These are phyloP conservation scores for Orientallactaga sibirica DNA, from an alignment of 2,797 vertebrate species.

Conservation along the genomic window DNA sequence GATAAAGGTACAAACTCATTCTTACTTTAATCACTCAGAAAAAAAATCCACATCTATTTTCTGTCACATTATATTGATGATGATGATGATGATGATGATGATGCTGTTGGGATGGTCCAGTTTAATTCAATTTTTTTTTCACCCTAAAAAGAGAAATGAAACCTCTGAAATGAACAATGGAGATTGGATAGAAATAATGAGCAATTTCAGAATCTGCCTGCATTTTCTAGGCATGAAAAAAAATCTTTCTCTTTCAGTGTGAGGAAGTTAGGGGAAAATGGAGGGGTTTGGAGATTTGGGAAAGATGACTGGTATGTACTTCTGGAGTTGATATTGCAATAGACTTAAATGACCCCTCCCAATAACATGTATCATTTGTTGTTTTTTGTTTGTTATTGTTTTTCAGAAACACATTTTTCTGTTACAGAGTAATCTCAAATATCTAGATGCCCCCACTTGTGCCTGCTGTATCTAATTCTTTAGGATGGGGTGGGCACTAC, in stretches of 20 bases:
- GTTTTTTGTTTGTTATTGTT: too few relatives aligned
- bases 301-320: background rate
- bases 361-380: background rate
- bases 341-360: background rate
- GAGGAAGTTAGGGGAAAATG: background rate
- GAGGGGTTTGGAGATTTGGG: accelerated
- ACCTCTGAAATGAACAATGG: background rate
- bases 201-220: background rate
- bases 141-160: background rate
- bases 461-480: background rate
- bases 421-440: background rate
- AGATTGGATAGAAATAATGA: background rate
- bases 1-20: background rate
- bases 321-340: background rate
- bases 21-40: background rate
- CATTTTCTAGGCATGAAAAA: background rate
- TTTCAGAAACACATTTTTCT: background rate
- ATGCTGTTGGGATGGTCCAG: background rate
- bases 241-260: background rate
- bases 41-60: background rate
- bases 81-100: background rate
- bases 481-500: background rate
- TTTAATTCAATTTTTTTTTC: background rate
- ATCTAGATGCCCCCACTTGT: background rate
- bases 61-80: background rate